A percentile compares a stretch with the other conserved stretches of the same genome.
phyloP scores from a whole-genome alignment of 2,888 invertebrate genomes.

The Aleiodes leptofemur region DNA sequence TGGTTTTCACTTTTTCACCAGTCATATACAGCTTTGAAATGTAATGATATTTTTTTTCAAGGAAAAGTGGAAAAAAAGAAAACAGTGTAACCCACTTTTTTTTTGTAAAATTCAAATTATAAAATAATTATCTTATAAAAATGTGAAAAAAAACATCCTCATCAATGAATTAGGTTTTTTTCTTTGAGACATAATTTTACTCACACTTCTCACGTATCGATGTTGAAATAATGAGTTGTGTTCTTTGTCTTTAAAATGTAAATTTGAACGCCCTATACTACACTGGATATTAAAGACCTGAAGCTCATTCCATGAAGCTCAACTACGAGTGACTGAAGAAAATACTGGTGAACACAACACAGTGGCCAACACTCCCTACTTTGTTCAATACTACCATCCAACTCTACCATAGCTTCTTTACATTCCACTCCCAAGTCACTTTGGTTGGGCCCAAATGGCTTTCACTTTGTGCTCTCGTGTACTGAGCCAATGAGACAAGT shows the following conservation, averaged over 20 bases:
- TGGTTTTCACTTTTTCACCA: slow-evolving; percentile 13
- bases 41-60: background rate
- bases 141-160: background rate
- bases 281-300: slow-evolving; percentile 57
- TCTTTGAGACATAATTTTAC: background rate
- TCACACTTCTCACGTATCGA: slow-evolving; percentile 49
- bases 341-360: slow-evolving; percentile 20
- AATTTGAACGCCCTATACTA: slow-evolving; percentile 44
- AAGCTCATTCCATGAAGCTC: slow-evolving; percentile 67
- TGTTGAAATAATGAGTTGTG: slow-evolving; percentile 48
- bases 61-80: background rate
- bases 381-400: slow-evolving; percentile 51
- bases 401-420: slow-evolving; percentile 65
- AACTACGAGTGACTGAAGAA: slow-evolving; percentile 72
- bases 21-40: background rate
- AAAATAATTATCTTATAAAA: background rate
- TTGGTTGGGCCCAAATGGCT: slow-evolving; percentile 59
- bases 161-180: background rate
- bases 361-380: slow-evolving; percentile 53
- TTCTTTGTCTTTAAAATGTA: slow-evolving; percentile 46
- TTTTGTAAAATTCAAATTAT: background rate
- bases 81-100: background rate
- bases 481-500: too few relatives aligned
- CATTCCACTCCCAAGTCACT: slow-evolving; percentile 66
- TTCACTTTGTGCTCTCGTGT: slow-evolving; percentile 64